Conservation (phyloP, 2,113 vertebrate species). For the Pteronura brasiliensis region DNA sequence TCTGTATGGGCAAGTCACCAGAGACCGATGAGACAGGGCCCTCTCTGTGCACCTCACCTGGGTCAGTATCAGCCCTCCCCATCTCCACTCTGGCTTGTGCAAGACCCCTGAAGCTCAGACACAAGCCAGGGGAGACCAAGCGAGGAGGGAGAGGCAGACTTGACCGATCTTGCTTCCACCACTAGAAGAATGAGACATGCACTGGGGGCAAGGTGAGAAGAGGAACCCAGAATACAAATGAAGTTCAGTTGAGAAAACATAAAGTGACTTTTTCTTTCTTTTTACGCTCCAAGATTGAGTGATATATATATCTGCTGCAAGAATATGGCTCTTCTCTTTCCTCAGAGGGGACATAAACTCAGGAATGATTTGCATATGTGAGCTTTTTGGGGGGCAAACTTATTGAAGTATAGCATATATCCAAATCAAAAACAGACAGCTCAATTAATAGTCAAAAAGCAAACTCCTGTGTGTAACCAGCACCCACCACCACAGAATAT, state of each 20-base stretch:
- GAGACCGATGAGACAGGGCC: neutral
- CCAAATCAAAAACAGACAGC: neutral
- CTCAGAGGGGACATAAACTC: neutral
- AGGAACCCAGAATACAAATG: neutral
- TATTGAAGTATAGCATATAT: neutral
- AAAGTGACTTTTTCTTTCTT: neutral
- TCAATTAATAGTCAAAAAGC: slow-evolving; percentile 37
- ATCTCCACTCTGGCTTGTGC: neutral
- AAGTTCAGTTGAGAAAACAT: neutral
- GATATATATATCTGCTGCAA: neutral
- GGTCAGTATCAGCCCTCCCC: neutral
- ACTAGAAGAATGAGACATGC: neutral
- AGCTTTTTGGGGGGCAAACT: neutral
- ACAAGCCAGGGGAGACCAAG: neutral
- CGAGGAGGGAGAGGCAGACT: neutral
- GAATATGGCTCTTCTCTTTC: neutral
- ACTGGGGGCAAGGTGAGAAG: neutral
- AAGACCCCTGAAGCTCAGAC: neutral
- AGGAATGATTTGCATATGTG: slow-evolving; percentile 8
- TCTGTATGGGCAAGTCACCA: neutral
- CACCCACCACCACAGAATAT: neutral
- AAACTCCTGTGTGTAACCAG: neutral
- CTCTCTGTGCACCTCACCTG: neutral
- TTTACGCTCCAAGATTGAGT: neutral
- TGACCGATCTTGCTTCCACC: neutral